Evolutionary conservation across 1,140 invertebrate species (phyloP).

Genomic region (Aphelinus atriplicis): DNA sequence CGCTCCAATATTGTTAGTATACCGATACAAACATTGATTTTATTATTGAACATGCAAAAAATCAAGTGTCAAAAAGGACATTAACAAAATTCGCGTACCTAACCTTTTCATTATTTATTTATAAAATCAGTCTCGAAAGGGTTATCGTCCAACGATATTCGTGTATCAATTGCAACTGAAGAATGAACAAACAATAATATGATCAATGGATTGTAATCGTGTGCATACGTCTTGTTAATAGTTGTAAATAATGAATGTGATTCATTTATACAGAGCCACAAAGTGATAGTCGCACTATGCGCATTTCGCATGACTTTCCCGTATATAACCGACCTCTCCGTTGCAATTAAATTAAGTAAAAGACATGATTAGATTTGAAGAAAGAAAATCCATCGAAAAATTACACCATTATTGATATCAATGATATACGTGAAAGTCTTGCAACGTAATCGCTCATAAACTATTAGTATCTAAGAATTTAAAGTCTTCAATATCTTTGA

Average conservation of each 20-base stretch:
- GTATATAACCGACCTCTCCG: too few relatives aligned
- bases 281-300: constrained; percentile 6
- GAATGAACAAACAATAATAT: constrained; percentile 1
- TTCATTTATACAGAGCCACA: constrained; percentile 42
- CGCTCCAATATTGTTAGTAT: constrained; percentile 60
- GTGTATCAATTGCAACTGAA: too few relatives aligned
- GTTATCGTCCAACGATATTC: too few relatives aligned
- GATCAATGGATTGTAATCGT: constrained; percentile 26
- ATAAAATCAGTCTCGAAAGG: too few relatives aligned
- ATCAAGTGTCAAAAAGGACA: too few relatives aligned
- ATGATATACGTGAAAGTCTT: neutral
- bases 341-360: too few relatives aligned
- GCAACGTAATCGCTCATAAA: constrained; percentile 27
- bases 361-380: too few relatives aligned
- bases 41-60: constrained; percentile 2
- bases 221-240: constrained; percentile 60
- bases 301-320: too few relatives aligned
- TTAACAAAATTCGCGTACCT: too few relatives aligned
- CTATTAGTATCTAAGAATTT: constrained; percentile 49
- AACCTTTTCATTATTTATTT: too few relatives aligned
- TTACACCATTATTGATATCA: too few relatives aligned
- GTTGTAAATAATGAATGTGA: constrained; percentile 59
- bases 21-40: constrained; percentile 32
- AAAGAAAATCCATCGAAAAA: too few relatives aligned
- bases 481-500: constrained; percentile 25